Evolutionary conservation across 1,140 invertebrate species (phyloP).

Genomic region (Cepaea nemoralis): DNA sequence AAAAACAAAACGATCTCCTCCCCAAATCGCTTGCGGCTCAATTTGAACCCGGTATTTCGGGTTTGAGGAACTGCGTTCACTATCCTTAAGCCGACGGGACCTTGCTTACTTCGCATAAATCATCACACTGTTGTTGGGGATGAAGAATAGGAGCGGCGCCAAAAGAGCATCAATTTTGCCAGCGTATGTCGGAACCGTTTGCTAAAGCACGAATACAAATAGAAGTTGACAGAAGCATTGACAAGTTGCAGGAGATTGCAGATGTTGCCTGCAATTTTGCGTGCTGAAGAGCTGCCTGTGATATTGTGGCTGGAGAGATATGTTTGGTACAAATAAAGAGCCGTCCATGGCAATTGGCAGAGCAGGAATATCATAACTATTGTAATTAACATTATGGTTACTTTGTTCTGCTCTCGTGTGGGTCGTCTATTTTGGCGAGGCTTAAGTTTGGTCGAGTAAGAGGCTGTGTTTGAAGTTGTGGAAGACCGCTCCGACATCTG

Average conservation of each 20-base stretch:
- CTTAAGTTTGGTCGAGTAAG: background rate
- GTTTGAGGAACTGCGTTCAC: too few species aligned
- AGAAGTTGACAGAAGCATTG: slow-evolving; percentile 82
- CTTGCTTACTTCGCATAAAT: too few species aligned
- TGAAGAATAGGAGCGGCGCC: background rate
- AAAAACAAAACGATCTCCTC: too few species aligned
- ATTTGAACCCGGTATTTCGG: too few species aligned
- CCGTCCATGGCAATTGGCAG: slow-evolving; percentile 80
- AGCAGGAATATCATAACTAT: slow-evolving; percentile 82
- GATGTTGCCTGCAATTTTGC: slow-evolving; percentile 78
- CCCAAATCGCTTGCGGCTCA: too few species aligned
- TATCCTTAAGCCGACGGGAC: too few species aligned
- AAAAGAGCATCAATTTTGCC: slow-evolving; percentile 74
- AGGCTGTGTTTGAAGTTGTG: background rate
- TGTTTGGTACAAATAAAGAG: slow-evolving; percentile 50
- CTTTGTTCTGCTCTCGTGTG: slow-evolving; percentile 68
- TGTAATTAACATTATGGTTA: slow-evolving; percentile 81
- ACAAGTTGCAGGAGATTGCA: slow-evolving; percentile 81
- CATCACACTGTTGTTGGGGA: background rate
- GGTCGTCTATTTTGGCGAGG: slow-evolving; percentile 6
- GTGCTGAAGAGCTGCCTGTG: slow-evolving; percentile 56
- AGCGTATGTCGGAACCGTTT: slow-evolving; percentile 83
- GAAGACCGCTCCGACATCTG: slow-evolving; percentile 8
- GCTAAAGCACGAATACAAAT: slow-evolving; percentile 84
- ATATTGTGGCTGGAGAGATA: slow-evolving; percentile 45